Percentiles rank a stretch among this genome's conserved stretches.
Conservation (phyloP, 1,140 invertebrate genomes). For the Leptinotarsa texana region DNA sequence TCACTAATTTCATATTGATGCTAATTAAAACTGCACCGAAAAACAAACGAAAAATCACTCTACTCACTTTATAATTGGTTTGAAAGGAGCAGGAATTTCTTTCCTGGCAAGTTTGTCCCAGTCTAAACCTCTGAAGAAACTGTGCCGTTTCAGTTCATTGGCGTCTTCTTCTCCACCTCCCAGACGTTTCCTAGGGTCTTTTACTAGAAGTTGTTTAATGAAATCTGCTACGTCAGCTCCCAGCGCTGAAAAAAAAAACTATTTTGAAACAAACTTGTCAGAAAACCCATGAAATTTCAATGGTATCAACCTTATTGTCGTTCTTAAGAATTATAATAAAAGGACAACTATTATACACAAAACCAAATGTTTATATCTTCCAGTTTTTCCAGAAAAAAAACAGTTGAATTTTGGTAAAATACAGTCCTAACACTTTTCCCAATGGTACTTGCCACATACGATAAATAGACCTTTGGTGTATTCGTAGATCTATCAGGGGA, state of each 20-base stretch:
- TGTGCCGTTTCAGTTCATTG: conserved; percentile 82
- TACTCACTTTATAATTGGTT: conserved; percentile 69
- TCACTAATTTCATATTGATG: not conserved
- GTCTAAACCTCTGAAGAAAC: conserved; percentile 78
- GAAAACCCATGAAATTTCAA: not conserved
- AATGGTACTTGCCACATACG: too few relatives aligned
- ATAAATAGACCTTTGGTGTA: too few relatives aligned
- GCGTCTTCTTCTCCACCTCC: conserved; percentile 82
- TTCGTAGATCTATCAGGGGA: too few relatives aligned
- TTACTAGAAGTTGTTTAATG: conserved; percentile 77
- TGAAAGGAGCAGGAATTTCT: conserved; percentile 78
- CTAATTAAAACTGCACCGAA: not conserved
- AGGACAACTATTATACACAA: too few relatives aligned
- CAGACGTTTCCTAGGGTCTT: conserved; percentile 83
- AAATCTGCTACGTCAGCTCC: conserved; percentile 66
- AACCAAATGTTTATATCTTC: not conserved
- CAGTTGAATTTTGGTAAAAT: not conserved
- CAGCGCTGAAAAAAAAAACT: conserved; percentile 53
- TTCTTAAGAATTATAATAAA: too few relatives aligned
- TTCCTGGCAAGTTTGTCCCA: conserved; percentile 78
- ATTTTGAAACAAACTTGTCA: not conserved
- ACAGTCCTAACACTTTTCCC: not conserved
- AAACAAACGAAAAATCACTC: not conserved
- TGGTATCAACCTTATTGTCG: too few relatives aligned
- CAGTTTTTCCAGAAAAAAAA: not conserved